These are phyloP conservation scores for Myripristis jacobus DNA, from an alignment of 2,797 vertebrate species.

Conservation along the genomic window DNA sequence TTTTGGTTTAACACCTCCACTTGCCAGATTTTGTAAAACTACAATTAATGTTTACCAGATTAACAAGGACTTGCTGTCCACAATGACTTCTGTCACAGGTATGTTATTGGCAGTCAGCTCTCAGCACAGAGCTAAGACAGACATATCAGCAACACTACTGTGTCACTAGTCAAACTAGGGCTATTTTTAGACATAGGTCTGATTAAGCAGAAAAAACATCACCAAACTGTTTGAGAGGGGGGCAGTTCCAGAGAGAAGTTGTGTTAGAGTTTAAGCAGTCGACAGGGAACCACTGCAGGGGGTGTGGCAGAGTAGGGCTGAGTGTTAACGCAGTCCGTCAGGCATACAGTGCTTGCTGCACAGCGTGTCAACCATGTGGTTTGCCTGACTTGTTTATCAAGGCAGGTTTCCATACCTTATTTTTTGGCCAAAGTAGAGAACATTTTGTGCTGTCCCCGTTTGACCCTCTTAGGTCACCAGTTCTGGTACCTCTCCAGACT, in stretches of 20 bases:
- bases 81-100: not conserved
- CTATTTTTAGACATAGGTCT: too few relatives aligned
- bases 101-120: slow-evolving; percentile 16
- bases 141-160: not conserved
- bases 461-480: slow-evolving; percentile 14
- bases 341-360: not conserved
- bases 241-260: not conserved
- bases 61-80: not conserved
- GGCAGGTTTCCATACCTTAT: not conserved
- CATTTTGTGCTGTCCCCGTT: not conserved
- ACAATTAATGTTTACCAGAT: slow-evolving; percentile 8
- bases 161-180: not conserved
- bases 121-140: not conserved
- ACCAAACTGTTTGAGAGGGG: not conserved
- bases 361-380: not conserved
- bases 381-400: slow-evolving; percentile 18
- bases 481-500: slow-evolving; percentile 15
- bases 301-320: not conserved
- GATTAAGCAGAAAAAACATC: not conserved
- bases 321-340: not conserved
- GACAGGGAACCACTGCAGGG: slow-evolving; percentile 6
- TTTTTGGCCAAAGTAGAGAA: slow-evolving; percentile 15
- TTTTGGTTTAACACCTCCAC: not conserved
- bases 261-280: not conserved
- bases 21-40: not conserved